Base-by-base conservation (phyloP, 64 coral and sea anemone species). In the Trachythela sp. region DNA sequence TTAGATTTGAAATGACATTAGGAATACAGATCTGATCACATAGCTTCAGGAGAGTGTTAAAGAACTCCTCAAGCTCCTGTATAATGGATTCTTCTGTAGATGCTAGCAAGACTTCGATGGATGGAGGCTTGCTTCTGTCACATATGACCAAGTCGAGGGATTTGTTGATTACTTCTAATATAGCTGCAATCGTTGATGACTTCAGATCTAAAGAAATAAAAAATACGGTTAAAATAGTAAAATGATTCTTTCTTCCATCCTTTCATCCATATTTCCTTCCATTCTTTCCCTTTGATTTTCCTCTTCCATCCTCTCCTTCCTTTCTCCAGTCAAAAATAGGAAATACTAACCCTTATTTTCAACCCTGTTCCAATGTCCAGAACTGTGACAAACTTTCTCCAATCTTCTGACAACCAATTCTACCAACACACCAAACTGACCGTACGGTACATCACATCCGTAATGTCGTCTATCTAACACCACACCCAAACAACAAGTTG, bases 1-100 rank as follows among this genome's bases (percentile, higher is more conserved):
- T n/a, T 35, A 80, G 75, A 80, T 36, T 3, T 20, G 33, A 39
- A 15, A 80, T 80, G 13, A 80, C 34, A 80, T 80, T 80, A 15
- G 75, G 75, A 39, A 80, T 80, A 39, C 75, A 80, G 31, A 80
- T 80, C 9, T 80, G 75, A 39, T 80, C 75, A 22, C 75, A 80
- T 34, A 80, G 75, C 75, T 80, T 2, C 17, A 80, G 75, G 33
- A 80, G 8, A 0, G 26, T 80, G 37, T 39, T 35, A 20, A 35
- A 29, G 31, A 80, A 80, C 15, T 80, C 10, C 34, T 80, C 33
- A 9, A 80, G 26, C 15, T 35, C 20, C 33, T 80, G 33, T 10
- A 15, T 15, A 15, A 39, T 37, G 75, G 31, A 6, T 35, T 39
- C 17, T 17, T 39, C 37, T 29, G 2, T 35, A 34, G 75, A 80